Base-by-base conservation (phyloP, 1,140 invertebrate species). In the Trichonephila clavata region DNA sequence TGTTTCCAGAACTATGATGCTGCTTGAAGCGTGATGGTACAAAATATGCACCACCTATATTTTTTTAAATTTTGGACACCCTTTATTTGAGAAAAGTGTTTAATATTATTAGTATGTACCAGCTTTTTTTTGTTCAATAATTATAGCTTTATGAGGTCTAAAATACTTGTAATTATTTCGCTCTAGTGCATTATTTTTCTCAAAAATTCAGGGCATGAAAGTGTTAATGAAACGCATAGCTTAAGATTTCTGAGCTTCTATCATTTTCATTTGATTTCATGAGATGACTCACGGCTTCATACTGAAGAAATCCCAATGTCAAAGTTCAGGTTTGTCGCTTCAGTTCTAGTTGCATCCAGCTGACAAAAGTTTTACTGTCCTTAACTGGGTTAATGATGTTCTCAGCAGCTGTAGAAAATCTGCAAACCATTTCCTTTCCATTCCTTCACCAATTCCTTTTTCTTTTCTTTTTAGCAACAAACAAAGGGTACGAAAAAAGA, bases 371-470 rank as follows among this genome's bases (percentile, higher is more conserved):
- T 84, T 84, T n/a, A 50, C 57, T 59, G 81, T 84, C 43, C 24
- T 84, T 59, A 84, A 57, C 81, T 84, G 81, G 81, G 81, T 59
- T 84, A 84, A 84, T 59, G 81, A 84, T 59, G n/a, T 3, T 57
- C 27, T 84, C 50, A 57, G 81, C 81, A 84, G 81, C 81, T 84
- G 81, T 24, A 84, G 81, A 84, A 84, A 84, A 84, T 84, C 81
- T 84, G 81, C 81, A 84, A 84, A 84, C 20, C 81, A 57, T 84
- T 84, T 84, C 43, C 77, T 84, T 59, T 84, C 21, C 21, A 24
- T 59, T 84, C 39, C 57, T 59, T 77, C 27, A 6, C 0, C 14
- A 77, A 77, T 77, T n/a, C n/a, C 65, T 77, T 20, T 32, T 77
- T 39, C 10, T 13, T 39, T 39, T 10, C 10, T 50, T 50, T 50